Conservation (phyloP, 2,113 vertebrate species). For the Apistogramma diplotaenia region DNA sequence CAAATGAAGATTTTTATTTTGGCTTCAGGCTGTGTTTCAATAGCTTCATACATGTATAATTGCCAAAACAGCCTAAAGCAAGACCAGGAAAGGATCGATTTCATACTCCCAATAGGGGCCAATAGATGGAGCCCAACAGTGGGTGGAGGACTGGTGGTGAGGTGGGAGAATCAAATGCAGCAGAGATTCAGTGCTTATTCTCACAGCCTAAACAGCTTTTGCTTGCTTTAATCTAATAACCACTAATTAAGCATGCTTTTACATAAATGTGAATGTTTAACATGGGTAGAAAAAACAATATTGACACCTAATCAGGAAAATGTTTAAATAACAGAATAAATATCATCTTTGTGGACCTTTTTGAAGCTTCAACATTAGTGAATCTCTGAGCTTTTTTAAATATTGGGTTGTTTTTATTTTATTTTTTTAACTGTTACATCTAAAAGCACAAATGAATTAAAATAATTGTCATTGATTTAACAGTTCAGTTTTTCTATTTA, state of each 20-base stretch:
- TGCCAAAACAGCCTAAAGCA: constrained; percentile 48
- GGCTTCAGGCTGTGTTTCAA: constrained; percentile 34
- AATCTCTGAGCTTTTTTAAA: neutral
- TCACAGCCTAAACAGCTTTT: neutral
- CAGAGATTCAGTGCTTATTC: neutral
- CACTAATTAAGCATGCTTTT: neutral
- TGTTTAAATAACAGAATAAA: neutral
- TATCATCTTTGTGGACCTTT: neutral
- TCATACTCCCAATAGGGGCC: constrained; percentile 1
- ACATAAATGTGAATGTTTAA: neutral
- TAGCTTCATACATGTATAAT: constrained; percentile 35
- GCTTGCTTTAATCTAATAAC: neutral
- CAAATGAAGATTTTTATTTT: constrained; percentile 39
- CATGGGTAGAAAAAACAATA: neutral
- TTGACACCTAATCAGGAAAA: neutral
- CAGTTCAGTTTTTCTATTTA: neutral
- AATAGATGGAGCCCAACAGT: neutral
- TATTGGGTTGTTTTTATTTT: neutral
- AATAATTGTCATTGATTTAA: neutral
- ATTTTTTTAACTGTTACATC: neutral
- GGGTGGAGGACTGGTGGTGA: neutral
- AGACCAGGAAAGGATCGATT: constrained; percentile 36
- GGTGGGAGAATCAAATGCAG: neutral
- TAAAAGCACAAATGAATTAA: neutral
- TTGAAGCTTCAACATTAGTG: neutral